A percentile compares a stretch with the other conserved stretches of the same genome.
These are phyloP conservation scores for Stramonita haemastoma DNA, from an alignment of 2,888 invertebrate species.

Conservation along the genomic window DNA sequence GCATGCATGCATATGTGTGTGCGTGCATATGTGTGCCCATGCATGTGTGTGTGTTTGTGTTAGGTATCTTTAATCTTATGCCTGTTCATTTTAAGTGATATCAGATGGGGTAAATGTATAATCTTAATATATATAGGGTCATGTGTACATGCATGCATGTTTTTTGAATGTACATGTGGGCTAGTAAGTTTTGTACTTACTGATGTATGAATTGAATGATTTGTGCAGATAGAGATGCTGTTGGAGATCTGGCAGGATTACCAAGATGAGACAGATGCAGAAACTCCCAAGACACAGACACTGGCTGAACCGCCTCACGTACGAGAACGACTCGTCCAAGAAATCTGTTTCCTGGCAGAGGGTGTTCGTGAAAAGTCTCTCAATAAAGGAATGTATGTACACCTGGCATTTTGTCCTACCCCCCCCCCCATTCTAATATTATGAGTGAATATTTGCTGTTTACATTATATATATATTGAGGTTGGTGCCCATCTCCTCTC, in stretches of 20 bases:
- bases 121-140: no score
- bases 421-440: no score
- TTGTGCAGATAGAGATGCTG: constrained; percentile 67
- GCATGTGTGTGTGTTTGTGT: neutral
- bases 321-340: constrained; percentile 72
- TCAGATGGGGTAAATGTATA: no score
- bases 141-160: neutral
- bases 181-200: neutral
- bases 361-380: constrained; percentile 73
- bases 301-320: constrained; percentile 75
- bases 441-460: no score
- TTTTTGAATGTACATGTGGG: neutral
- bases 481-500: no score
- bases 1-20: neutral
- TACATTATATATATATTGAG: no score
- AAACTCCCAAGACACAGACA: constrained; percentile 58
- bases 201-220: neutral
- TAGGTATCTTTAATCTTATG: neutral
- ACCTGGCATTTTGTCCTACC: no score
- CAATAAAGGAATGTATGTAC: constrained; percentile 69
- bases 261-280: constrained; percentile 62
- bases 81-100: neutral
- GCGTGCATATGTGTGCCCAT: neutral
- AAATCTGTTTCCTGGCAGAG: constrained; percentile 75
- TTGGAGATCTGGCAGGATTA: constrained; percentile 75